phyloP scores from a whole-genome alignment of 2,797 vertebrate genomes.

The Periparus ater region DNA sequence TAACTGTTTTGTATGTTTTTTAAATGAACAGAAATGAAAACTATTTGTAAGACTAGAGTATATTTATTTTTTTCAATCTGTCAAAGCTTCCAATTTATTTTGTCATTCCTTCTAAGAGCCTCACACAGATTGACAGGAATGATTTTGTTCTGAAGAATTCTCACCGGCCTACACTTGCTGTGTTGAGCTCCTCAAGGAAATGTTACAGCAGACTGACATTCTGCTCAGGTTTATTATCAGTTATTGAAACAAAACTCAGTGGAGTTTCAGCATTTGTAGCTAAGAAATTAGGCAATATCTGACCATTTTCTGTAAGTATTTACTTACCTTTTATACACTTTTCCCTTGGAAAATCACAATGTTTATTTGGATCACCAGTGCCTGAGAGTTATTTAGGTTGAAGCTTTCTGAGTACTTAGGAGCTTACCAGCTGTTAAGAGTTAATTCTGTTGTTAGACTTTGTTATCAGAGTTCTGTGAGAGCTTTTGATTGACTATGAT shows the following conservation, averaged over 20 bases:
- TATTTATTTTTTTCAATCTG: neutral
- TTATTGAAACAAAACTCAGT: neutral
- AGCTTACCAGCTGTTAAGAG: neutral
- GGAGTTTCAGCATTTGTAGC: neutral
- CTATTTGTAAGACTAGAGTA: neutral
- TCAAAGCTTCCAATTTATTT: neutral
- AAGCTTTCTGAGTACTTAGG: neutral
- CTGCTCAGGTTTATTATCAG: neutral
- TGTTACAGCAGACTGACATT: neutral
- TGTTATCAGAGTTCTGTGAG: neutral
- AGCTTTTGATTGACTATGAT: neutral
- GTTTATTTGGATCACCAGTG: neutral
- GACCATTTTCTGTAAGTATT: neutral
- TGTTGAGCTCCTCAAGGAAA: neutral
- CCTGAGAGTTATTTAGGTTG: neutral
- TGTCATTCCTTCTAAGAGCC: neutral
- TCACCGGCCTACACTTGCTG: neutral
- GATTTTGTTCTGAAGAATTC: neutral
- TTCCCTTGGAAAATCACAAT: neutral
- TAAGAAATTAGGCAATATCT: neutral
- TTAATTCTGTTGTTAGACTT: constrained; percentile 12
- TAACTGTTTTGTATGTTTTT: neutral
- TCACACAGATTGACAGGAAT: neutral
- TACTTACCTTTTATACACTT: neutral
- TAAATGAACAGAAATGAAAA: neutral